Percentiles rank a stretch among this genome's conserved stretches.
These are phyloP conservation scores for Drosophila subsilvestris DNA, from an alignment of 2,888 invertebrate genomes.

Conservation along the genomic window DNA sequence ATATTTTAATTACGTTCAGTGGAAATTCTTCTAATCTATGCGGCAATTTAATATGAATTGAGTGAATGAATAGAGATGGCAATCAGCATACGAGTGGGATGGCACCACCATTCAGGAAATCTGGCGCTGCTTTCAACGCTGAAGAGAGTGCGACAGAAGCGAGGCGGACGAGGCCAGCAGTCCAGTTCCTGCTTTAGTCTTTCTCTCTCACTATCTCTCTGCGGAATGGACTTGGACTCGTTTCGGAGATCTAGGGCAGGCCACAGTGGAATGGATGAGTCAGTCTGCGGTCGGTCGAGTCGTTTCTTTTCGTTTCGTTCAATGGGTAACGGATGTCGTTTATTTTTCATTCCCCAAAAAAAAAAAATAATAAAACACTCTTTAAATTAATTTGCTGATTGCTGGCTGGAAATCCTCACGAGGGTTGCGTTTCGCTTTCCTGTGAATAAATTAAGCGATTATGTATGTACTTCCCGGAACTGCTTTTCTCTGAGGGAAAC, in stretches of 20 bases:
- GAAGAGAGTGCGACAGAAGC: constrained; percentile 7
- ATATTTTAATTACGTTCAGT: constrained; percentile 63
- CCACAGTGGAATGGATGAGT: constrained; percentile 51
- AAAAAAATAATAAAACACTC: constrained; percentile 21
- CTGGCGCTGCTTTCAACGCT: constrained; percentile 35
- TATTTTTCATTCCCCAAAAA: constrained; percentile 13
- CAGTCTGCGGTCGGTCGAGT: constrained; percentile 16
- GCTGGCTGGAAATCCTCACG: constrained; percentile 23
- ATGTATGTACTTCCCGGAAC: constrained; percentile 40
- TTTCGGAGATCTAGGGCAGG: constrained; percentile 62
- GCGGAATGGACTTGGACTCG: constrained; percentile 49
- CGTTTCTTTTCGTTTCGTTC: constrained; percentile 22
- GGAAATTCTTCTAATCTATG: constrained; percentile 56
- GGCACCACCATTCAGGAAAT: constrained; percentile 24
- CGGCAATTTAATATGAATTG: constrained; percentile 58
- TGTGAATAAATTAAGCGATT: constrained; percentile 38
- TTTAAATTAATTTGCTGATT: constrained; percentile 30
- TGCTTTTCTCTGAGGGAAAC: constrained; percentile 18
- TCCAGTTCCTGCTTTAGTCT: neutral
- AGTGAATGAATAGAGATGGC: constrained; percentile 60
- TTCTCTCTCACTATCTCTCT: constrained; percentile 1
- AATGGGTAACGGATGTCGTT: constrained; percentile 60
- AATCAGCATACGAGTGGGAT: constrained; percentile 30
- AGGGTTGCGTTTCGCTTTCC: constrained; percentile 24
- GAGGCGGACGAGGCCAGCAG: neutral